Evolutionary conservation across 2,797 vertebrate genomes (phyloP), one percentile per base, ranked within the genome.

Genomic region (Muscicapa striata): DNA sequence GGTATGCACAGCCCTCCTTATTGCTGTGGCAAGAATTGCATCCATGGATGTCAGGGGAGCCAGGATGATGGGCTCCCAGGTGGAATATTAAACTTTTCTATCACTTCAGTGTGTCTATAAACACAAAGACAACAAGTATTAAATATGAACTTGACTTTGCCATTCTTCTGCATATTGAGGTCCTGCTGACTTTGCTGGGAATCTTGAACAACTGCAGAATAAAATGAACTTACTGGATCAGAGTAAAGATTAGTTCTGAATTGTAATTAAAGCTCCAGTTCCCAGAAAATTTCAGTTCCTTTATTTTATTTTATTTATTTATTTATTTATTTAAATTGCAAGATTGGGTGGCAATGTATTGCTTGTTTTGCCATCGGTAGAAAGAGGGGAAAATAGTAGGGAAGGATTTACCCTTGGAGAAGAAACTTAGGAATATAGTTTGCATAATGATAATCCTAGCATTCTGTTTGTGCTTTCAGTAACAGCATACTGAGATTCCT

Each of bases 171-270:
- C 6, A 1, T 5, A 2, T 13, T 38, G 63, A 76, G 29, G 36
- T 45, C 64, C 38, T 1, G 1, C 23, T 66, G 91, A 51, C n/a
- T 93, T 84, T 76, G 36, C 72, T 92, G 86, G 63, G 54, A 89
- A 72, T 63, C 48, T 24, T 40, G 54, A 84, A 46, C 40, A 58
- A n/a, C 26, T 67, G 48, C 19, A 85, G 62, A 66, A 68, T 76
- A 27, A 72, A 85, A 52, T 93, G 20, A 55, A 90, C 4, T 64
- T 83, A 22, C 20, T 69, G 48, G 19, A 45, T 75, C 58, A 70
- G 75, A 95, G 40, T 68, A 59, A 89, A 93, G 76, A 90, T 72
- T 66, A 68, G 38, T 84, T 83, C 10, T 87, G 84, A 36, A 41
- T 27, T 70, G 27, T 40, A 61, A 80, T 81, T 93, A 73, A 77